Evolutionary conservation across 2,888 invertebrate genomes (phyloP).

Genomic region (Papilio gigon): DNA sequence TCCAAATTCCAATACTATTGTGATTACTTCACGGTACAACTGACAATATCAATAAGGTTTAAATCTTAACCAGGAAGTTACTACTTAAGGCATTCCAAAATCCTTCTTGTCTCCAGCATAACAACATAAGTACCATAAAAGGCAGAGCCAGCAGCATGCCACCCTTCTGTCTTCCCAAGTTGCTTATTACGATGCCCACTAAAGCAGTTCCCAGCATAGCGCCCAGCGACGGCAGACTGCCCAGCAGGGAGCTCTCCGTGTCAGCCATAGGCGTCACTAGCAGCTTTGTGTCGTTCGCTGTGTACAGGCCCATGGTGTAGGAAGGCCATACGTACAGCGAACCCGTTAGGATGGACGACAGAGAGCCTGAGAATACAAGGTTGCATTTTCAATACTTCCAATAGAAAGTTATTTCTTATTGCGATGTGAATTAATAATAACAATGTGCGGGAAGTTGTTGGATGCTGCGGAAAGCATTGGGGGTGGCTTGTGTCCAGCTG

Average conservation of each 20-base stretch:
- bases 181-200: slow-evolving; percentile 73
- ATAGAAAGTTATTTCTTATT: too few species aligned
- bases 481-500: too few species aligned
- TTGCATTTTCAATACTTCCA: too few species aligned
- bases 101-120: neutral
- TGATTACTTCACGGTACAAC: too few species aligned
- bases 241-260: slow-evolving; percentile 78
- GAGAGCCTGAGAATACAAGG: slow-evolving; percentile 59
- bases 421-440: too few species aligned
- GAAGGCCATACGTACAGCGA: slow-evolving; percentile 82
- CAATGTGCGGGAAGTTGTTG: too few species aligned
- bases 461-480: too few species aligned
- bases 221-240: slow-evolving; percentile 80
- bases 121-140: slow-evolving; percentile 58
- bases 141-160: slow-evolving; percentile 80
- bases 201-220: slow-evolving; percentile 77
- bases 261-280: slow-evolving; percentile 72
- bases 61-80: too few species aligned
- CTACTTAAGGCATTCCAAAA: too few species aligned
- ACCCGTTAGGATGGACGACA: slow-evolving; percentile 61
- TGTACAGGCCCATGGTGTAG: slow-evolving; percentile 74
- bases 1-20: neutral
- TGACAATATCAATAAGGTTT: too few species aligned
- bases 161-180: slow-evolving; percentile 79
- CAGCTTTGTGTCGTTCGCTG: slow-evolving; percentile 67